Base-by-base conservation (phyloP, 2,113 vertebrate species). In the Girardinichthys multiradiatus region DNA sequence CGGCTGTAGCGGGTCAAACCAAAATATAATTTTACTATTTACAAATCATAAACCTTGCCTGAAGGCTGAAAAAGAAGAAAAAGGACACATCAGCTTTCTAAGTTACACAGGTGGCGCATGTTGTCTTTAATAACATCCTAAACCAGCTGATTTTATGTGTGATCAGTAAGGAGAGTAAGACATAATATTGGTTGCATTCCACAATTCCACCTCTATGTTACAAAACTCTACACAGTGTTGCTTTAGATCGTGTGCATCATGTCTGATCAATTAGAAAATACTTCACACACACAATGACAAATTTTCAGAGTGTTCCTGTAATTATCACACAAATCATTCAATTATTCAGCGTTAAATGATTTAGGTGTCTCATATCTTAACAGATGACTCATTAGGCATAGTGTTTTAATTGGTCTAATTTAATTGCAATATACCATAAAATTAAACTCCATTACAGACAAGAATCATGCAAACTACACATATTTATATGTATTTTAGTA, bases 371-470 rank as follows among this genome's bases (percentile, higher is more conserved):
- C 74, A 85, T 85, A 58, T 77, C 39, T 76, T 66, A 35, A 77
- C 83, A 74, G 39, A 37, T 59, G 73, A 70, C 74, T 78, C 77
- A 85, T 88, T 90, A 85, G 65, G 68, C 72, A 69, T 67, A 61
- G 68, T 29, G 67, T 61, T 39, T 67, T 68, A 61, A 68, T 76
- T 72, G 64, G 59, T 71, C 84, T 64, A 67, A 84, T 87, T 79
- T 82, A 84, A 86, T 75, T 27, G 10, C 57, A 62, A 48, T 42
- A 65, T 74, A 80, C 27, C 30, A 85, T 85, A n/a, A 71, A 76
- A 74, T 72, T 58, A 84, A 54, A 77, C 65, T 73, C 66, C 69
- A 51, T 72, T 87, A 69, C 51, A 73, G 79, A 79, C 33, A 62
- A 62, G 48, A 13, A 27, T 77, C 67, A 69, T 57, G 62, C 33